These are phyloP conservation scores for Caenorhabditis sulstoni DNA, from an alignment of 2,888 invertebrate genomes.

Conservation along the genomic window DNA sequence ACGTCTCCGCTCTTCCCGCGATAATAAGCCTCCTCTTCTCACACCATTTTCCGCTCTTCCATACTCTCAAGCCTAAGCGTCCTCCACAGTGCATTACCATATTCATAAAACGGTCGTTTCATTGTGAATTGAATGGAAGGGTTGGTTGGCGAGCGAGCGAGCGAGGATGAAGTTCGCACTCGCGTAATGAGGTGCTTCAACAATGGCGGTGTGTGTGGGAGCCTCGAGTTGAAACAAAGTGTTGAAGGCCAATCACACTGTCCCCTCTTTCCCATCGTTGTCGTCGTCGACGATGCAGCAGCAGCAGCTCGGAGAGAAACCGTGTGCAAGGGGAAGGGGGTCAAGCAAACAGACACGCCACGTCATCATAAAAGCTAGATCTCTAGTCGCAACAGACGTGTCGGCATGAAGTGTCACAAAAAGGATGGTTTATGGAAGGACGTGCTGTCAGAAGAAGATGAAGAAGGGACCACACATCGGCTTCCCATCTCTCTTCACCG, in stretches of 20 bases:
- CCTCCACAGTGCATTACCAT: neutral
- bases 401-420: slow-evolving; percentile 10
- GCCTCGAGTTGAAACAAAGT: too few relatives aligned
- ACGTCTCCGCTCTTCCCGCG: too few relatives aligned
- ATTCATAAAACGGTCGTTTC: neutral
- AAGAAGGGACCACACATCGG: slow-evolving; percentile 8
- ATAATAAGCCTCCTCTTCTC: too few relatives aligned
- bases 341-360: slow-evolving; percentile 20
- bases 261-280: neutral
- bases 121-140: too few relatives aligned
- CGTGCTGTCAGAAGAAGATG: neutral
- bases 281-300: neutral
- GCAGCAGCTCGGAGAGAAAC: neutral
- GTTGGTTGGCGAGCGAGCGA: neutral
- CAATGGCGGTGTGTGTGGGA: slow-evolving; percentile 5
- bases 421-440: slow-evolving; percentile 2
- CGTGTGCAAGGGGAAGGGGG: neutral
- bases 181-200: slow-evolving; percentile 7
- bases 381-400: neutral
- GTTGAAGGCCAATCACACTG: neutral
- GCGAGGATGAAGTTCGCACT: slow-evolving; percentile 5
- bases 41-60: neutral
- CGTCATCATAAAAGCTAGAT: slow-evolving; percentile 20
- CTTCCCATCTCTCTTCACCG: neutral
- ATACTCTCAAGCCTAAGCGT: neutral